phyloP scores from a whole-genome alignment of 2,888 invertebrate genomes.

The Yponomeuta cagnagella region DNA sequence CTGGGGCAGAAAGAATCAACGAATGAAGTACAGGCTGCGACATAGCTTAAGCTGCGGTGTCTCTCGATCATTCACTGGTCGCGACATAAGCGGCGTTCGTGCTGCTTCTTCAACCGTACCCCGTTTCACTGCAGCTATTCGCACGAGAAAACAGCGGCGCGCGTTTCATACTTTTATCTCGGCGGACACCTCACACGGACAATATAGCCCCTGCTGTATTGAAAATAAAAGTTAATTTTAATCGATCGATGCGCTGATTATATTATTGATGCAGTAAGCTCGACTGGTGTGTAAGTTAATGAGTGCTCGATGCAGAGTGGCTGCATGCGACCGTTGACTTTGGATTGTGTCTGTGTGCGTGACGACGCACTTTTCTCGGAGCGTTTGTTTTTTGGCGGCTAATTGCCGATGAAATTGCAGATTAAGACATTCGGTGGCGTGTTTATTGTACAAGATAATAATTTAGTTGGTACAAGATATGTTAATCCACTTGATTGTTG shows the following conservation, averaged over 20 bases:
- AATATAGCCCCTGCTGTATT: constrained; percentile 34
- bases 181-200: constrained; percentile 25
- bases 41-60: neutral
- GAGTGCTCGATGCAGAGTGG: neutral
- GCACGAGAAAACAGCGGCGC: constrained; percentile 49
- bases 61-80: neutral
- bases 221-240: constrained; percentile 61
- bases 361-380: neutral
- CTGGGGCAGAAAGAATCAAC: too few relatives aligned
- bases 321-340: constrained; percentile 1
- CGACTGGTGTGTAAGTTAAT: constrained; percentile 1
- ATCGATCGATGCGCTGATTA: constrained; percentile 12
- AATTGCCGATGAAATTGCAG: neutral
- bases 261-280: constrained; percentile 4
- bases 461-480: neutral
- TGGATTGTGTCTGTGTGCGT: neutral
- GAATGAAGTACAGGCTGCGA: too few relatives aligned
- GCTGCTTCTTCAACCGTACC: constrained; percentile 50
- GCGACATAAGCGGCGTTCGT: neutral
- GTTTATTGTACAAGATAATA: neutral
- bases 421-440: neutral
- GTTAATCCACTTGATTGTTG: neutral
- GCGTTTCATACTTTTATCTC: constrained; percentile 60
- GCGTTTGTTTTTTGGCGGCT: neutral
- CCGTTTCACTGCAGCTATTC: constrained; percentile 73